phyloP scores from a whole-genome alignment of 2,113 vertebrate genomes.

The Limnothrissa miodon region DNA sequence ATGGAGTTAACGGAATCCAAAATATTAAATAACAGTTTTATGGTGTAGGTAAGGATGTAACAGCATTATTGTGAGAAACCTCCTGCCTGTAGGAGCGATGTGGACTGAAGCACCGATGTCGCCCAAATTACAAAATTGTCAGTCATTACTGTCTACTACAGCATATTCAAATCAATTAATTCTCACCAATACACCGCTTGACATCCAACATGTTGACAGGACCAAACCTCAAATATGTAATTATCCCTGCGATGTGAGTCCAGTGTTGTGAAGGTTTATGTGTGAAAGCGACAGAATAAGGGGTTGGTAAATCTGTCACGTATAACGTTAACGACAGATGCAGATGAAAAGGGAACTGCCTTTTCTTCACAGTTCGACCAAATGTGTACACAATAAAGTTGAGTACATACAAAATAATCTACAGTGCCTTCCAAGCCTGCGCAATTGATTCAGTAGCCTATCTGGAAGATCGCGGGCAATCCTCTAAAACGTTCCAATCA shows the following conservation, averaged over 20 bases:
- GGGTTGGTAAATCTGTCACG: neutral
- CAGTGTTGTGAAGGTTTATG: neutral
- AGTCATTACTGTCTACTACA: neutral
- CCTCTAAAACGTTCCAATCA: neutral
- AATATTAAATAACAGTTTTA: neutral
- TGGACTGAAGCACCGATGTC: neutral
- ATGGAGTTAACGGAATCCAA: neutral
- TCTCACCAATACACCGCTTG: neutral
- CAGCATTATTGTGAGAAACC: neutral
- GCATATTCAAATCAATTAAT: neutral
- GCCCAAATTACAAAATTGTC: neutral
- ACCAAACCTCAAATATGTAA: neutral
- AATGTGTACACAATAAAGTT: neutral
- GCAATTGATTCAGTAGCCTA: neutral
- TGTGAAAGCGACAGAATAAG: neutral
- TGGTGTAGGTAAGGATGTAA: neutral
- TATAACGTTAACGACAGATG: neutral
- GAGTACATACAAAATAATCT: neutral
- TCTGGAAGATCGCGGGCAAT: neutral
- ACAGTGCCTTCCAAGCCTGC: neutral
- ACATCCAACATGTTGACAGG: neutral
- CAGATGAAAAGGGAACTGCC: neutral
- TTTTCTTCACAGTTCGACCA: neutral
- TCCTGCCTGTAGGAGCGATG: neutral
- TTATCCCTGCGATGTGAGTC: neutral